Conservation (phyloP, 2,888 invertebrate species). For the Lordiphosa fenestrarum region DNA sequence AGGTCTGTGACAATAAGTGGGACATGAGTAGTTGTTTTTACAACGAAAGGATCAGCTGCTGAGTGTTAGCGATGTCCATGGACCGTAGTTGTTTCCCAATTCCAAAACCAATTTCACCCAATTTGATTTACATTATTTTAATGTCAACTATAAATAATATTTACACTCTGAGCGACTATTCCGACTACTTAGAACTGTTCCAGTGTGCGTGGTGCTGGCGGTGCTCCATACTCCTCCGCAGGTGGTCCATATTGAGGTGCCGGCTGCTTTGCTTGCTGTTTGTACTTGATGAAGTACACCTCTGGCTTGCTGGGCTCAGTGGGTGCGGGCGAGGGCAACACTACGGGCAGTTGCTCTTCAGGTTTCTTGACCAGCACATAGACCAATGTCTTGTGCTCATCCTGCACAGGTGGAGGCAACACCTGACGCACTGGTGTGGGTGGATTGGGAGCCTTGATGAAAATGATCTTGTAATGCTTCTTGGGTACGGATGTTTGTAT, state of each 20-base stretch:
- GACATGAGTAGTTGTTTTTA: no score
- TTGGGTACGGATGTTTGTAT: slow-evolving; percentile 81
- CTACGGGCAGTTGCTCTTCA: slow-evolving; percentile 89
- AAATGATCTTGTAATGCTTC: slow-evolving; percentile 83
- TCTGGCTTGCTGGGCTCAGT: slow-evolving; percentile 94
- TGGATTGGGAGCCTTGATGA: slow-evolving; percentile 82
- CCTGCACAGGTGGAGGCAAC: slow-evolving; percentile 86
- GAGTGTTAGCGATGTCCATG: no score
- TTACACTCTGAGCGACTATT: slow-evolving; percentile 42
- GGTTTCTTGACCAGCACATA: slow-evolving; percentile 94
- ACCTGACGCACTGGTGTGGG: slow-evolving; percentile 81
- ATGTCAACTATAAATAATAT: slow-evolving; percentile 65
- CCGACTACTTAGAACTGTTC: slow-evolving; percentile 70
- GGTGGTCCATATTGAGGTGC: slow-evolving; percentile 78
- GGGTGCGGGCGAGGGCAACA: slow-evolving; percentile 89
- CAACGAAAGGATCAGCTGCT: no score
- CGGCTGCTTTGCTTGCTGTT: slow-evolving; percentile 75
- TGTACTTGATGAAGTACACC: slow-evolving; percentile 93
- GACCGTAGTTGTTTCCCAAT: no score
- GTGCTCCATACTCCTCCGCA: slow-evolving; percentile 74
- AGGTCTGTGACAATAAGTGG: no score
- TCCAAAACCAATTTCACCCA: no score
- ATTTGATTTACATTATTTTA: slow-evolving; percentile 20
- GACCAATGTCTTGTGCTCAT: slow-evolving; percentile 93
- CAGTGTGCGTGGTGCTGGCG: slow-evolving; percentile 58